Evolutionary conservation across 37 sponge, comb jelly and placozoan genomes (phyloP), one percentile per base, ranked within the genome.

Genomic region (Haliclona indistincta): DNA sequence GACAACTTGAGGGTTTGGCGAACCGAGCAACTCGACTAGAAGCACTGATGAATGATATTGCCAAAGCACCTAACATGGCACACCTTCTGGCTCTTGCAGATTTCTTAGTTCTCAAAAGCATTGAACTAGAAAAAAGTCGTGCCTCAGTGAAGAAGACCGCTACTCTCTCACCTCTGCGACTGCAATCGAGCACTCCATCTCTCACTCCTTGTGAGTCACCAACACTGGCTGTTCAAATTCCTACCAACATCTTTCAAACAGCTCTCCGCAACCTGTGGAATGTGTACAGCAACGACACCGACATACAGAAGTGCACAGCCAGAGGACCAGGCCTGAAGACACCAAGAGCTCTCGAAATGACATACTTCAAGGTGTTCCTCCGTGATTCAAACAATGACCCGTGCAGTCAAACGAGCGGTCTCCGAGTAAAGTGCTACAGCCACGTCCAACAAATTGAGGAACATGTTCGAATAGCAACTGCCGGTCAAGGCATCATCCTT

Each of bases 121-220:
- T 7, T 25, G 60, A 58, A 58, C 7, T 58, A 26, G n/a, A n/a
- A 20, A 58, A 58, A 58, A 26, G n/a, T 8, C n/a, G 11, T 58
- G 25, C 22, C 26, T 25, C 6, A 6, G 60, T 58, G 7, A 7
- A 6, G 11, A 20, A 20, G 7, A 58, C 11, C 11, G 28, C 60
- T 25, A 25, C 7, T n/a, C 6, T n/a, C 7, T 6, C 26, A 6
- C 7, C n/a, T 7, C 11, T 25, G 6, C 13, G 60, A 20, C 11
- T 6, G 60, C 60, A 11, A 25, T n/a, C n/a, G n/a, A n/a, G n/a
- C n/a, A n/a, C n/a, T n/a, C 13, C 13, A 47, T 58, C 60, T 7
- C 60, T 58, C 28, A 58, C 60, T 58, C 60, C 60, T 8, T 58
- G 60, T 58, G 60, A 58, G 28, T 6, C 25, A 20, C 60, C 60